A percentile compares a stretch with the other conserved stretches of the same genome.
Conservation (phyloP, 2,888 invertebrate species). For the Sclerodermus sp. region DNA sequence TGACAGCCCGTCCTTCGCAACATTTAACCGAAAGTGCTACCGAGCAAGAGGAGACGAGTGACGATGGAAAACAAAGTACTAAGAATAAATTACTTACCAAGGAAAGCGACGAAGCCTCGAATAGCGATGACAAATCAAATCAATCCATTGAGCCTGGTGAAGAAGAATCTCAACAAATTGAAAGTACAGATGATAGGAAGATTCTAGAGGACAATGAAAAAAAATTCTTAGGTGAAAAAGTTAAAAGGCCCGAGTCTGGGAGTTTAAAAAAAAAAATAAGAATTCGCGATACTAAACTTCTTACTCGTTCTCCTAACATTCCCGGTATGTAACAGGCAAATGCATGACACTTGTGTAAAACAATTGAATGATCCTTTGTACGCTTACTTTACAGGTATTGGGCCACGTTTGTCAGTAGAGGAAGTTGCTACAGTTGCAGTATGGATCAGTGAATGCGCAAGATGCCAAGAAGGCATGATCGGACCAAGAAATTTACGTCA, state of each 20-base stretch:
- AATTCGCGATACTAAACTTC: slow-evolving; percentile 17
- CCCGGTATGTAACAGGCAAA: slow-evolving; percentile 34
- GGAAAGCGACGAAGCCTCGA: not conserved
- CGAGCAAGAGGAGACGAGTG: slow-evolving; percentile 9
- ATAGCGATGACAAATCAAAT: slow-evolving; percentile 1
- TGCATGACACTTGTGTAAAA: not conserved
- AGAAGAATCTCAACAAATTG: too few species aligned
- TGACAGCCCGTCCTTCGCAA: slow-evolving; percentile 13
- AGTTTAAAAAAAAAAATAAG: slow-evolving; percentile 22
- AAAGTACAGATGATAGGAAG: too few species aligned
- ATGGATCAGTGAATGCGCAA: slow-evolving; percentile 57
- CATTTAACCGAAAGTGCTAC: slow-evolving; percentile 8
- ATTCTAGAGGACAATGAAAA: too few species aligned
- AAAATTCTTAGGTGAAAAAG: slow-evolving; percentile 1
- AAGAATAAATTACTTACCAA: not conserved
- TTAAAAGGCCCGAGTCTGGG: slow-evolving; percentile 24
- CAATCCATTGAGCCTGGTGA: too few species aligned
- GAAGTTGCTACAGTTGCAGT: slow-evolving; percentile 46
- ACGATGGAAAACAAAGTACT: slow-evolving; percentile 12
- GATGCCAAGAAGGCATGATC: slow-evolving; percentile 66
- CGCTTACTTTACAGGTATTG: slow-evolving; percentile 40
- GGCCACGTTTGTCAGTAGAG: slow-evolving; percentile 42
- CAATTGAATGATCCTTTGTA: not conserved
- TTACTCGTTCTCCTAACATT: slow-evolving; percentile 39
- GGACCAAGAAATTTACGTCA: slow-evolving; percentile 74